Evolutionary conservation across 2,113 vertebrate species (phyloP).

Genomic region (Chascanopsetta lugubris): DNA sequence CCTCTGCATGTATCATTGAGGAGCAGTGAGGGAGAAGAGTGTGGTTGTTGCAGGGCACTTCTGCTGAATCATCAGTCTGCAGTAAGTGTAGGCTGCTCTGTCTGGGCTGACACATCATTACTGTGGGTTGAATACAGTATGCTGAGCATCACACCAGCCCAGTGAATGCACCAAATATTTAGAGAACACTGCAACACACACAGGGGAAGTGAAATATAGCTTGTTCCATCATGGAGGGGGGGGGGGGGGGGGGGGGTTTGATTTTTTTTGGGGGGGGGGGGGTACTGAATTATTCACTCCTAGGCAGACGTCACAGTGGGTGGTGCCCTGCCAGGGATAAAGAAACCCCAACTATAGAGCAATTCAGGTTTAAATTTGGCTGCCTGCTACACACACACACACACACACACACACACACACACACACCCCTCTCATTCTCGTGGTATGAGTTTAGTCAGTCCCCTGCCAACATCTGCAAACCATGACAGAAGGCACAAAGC

Average conservation of each 20-base stretch:
- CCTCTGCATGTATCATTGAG: constrained; percentile 53
- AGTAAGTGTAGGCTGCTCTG: constrained; percentile 40
- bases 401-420: neutral
- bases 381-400: neutral
- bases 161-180: neutral
- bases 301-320: constrained; percentile 31
- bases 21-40: constrained; percentile 27
- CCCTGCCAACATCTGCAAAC: constrained; percentile 1
- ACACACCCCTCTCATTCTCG: neutral
- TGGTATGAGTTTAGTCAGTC: neutral
- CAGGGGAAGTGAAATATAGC: neutral
- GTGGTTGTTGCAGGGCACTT: constrained; percentile 29
- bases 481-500: constrained; percentile 9
- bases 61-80: constrained; percentile 77
- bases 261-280: no score
- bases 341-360: constrained; percentile 4
- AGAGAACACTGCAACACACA: neutral
- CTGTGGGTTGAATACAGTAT: constrained; percentile 38
- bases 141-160: constrained; percentile 25
- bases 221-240: no score
- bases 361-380: constrained; percentile 8
- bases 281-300: constrained; percentile 62
- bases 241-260: no score
- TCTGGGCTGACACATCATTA: constrained; percentile 62
- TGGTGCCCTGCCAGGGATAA: constrained; percentile 26